These are phyloP conservation scores for Lordiphosa andalusiaca DNA, from an alignment of 2,888 invertebrate species.

Conservation along the genomic window DNA sequence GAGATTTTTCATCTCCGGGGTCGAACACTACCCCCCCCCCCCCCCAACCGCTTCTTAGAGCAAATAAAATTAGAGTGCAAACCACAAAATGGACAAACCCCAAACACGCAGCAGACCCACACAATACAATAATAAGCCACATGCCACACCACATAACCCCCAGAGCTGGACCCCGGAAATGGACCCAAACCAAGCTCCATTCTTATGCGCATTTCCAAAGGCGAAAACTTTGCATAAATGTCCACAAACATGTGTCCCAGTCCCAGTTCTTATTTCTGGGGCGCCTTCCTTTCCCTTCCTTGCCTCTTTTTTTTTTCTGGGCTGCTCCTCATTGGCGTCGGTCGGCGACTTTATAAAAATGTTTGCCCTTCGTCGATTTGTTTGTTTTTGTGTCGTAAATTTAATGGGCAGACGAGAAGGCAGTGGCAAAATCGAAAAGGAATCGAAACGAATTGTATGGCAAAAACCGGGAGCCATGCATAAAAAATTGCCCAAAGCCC, in stretches of 20 bases:
- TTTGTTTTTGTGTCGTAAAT: conserved; percentile 70
- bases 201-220: conserved; percentile 39
- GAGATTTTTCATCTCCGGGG: neutral
- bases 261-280: conserved; percentile 24
- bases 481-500: conserved; percentile 70
- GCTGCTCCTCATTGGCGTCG: conserved; percentile 62
- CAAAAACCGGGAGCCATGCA: conserved; percentile 67
- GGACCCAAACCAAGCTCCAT: conserved; percentile 15
- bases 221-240: conserved; percentile 67
- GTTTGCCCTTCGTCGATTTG: conserved; percentile 67
- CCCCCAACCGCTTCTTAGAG: conserved; percentile 9
- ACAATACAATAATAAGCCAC: neutral
- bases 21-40: neutral
- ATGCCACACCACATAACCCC: conserved; percentile 8
- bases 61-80: conserved; percentile 33
- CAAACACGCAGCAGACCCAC: conserved; percentile 1
- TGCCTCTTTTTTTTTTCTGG: no score
- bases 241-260: conserved; percentile 69
- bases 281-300: conserved; percentile 4
- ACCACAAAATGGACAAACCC: conserved; percentile 25
- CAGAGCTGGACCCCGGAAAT: conserved; percentile 24
- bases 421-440: conserved; percentile 58
- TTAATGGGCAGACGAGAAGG: conserved; percentile 59
- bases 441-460: conserved; percentile 72
- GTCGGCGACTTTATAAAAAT: conserved; percentile 72